A percentile compares a stretch with the other conserved stretches of the same genome.
phyloP scores from a whole-genome alignment of 1,140 invertebrate genomes.

The Aphelinus certus region DNA sequence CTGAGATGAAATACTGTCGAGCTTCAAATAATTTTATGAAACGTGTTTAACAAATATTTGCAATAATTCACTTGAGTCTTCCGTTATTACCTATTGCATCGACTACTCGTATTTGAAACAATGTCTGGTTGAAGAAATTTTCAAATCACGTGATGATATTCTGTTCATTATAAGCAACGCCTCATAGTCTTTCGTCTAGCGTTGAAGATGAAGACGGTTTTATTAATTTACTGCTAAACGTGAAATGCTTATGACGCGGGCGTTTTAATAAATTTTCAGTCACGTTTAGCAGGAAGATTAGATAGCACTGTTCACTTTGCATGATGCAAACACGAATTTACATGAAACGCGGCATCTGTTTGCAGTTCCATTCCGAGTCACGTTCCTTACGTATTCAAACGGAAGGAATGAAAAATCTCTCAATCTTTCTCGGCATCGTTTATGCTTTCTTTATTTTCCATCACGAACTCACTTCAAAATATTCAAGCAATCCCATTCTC shows the following conservation, averaged over 20 bases:
- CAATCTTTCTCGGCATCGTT: not conserved
- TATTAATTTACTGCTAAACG: conserved; percentile 52
- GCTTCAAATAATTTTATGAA: too few relatives aligned
- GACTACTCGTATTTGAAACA: too few relatives aligned
- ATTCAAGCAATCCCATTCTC: not conserved
- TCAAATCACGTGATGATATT: conserved; percentile 5
- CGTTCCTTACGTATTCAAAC: conserved; percentile 24
- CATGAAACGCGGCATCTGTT: conserved; percentile 51
- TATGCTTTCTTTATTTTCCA: conserved; percentile 18
- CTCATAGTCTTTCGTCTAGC: conserved; percentile 25
- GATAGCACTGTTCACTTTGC: conserved; percentile 48
- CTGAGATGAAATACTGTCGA: too few relatives aligned
- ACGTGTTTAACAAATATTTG: too few relatives aligned
- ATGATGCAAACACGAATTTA: conserved; percentile 51
- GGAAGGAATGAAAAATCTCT: conserved; percentile 17
- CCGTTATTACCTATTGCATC: too few relatives aligned
- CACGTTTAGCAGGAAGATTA: conserved; percentile 52
- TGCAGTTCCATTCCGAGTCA: conserved; percentile 47
- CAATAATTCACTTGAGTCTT: too few relatives aligned
- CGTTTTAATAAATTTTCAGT: conserved; percentile 55
- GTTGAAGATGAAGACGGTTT: conserved; percentile 28
- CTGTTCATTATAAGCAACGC: not conserved
- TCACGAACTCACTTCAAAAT: conserved; percentile 9
- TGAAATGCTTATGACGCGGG: conserved; percentile 44
- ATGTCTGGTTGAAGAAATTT: not conserved